Conservation (phyloP, 2,797 vertebrate genomes). For the Chelidonichthys spinosus region DNA sequence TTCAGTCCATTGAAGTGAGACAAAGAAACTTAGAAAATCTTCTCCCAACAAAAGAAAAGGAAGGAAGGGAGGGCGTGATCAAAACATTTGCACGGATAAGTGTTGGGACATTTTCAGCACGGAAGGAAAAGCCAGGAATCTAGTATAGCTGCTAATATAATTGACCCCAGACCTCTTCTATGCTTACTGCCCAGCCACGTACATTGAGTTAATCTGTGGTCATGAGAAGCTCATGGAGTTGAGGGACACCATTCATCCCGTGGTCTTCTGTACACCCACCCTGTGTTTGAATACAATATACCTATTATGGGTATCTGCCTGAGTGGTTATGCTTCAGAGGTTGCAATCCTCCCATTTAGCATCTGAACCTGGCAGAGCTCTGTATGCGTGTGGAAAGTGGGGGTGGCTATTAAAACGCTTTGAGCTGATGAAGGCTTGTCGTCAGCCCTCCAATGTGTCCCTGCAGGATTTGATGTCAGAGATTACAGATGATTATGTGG, state of each 20-base stretch:
- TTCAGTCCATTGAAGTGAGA: constrained; percentile 25
- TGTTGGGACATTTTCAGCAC: constrained; percentile 7
- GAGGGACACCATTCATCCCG: constrained; percentile 7
- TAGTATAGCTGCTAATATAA: neutral
- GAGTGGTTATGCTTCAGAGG: constrained; percentile 21
- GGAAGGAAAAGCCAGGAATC: constrained; percentile 5
- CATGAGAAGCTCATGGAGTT: constrained; percentile 10
- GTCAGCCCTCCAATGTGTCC: constrained; percentile 60
- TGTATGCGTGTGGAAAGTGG: constrained; percentile 28
- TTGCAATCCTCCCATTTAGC: constrained; percentile 16
- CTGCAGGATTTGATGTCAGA: constrained; percentile 76
- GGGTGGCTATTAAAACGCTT: constrained; percentile 53
- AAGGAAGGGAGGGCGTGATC: neutral
- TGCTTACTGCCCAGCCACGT: neutral
- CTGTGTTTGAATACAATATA: constrained; percentile 16
- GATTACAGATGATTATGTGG: constrained; percentile 80
- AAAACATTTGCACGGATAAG: constrained; percentile 5
- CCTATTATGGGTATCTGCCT: neutral
- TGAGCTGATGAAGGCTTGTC: constrained; percentile 67
- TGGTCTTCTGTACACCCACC: constrained; percentile 1
- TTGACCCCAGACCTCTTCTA: neutral
- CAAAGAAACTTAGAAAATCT: constrained; percentile 25
- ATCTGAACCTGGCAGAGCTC: constrained; percentile 20
- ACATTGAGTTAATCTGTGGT: constrained; percentile 15
- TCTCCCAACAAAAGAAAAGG: constrained; percentile 13